Evolutionary conservation across 2,797 vertebrate species (phyloP), one percentile per base, ranked within the genome.

Genomic region (Trematomus bernacchii): DNA sequence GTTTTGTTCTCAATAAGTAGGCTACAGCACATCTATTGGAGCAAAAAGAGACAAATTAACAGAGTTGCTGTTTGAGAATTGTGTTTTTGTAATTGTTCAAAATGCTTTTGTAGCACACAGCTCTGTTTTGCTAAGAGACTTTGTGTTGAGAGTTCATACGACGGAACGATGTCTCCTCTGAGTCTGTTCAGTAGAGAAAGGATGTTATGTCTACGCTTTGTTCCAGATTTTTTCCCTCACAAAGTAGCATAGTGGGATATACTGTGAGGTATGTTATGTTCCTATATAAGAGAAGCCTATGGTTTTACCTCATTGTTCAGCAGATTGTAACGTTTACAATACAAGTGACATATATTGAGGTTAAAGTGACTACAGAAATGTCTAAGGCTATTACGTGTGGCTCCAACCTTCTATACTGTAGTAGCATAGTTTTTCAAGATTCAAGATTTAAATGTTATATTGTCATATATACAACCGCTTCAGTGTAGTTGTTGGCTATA

Each of bases 181-280:
- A 84, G 79, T 87, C 80, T 71, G 70, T 71, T 91, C 66, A 37
- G n/a, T 8, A 13, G 73, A 76, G 77, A 82, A 66, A 90, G 84
- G 88, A 91, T 90, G 83, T 87, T 88, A 77, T 88, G 89, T 91
- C 86, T 91, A 82, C 79, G 68, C 48, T 63, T 59, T 64, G 68
- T 51, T 50, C 53, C 52, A 63, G 47, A 70, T 68, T 48, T 19
- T 58, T 74, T 61, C 68, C 53, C 62, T 65, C 15, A 60, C 57
- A 70, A 58, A 53, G 53, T 10, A 15, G 8, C 33, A 42, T 1
- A 4, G 12, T 16, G 48, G 18, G 16, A 33, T 33, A 51, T 37
- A 37, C 33, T 21, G 58, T 21, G 37, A 2, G 27, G 27, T n/a
- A 37, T 16, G 10, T 23, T 48, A 33, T 6, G 21, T 37, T 37